Evolutionary conservation across 2,888 invertebrate species (phyloP), one percentile per base, ranked within the genome.

Genomic region (Chromoteleia sp.): DNA sequence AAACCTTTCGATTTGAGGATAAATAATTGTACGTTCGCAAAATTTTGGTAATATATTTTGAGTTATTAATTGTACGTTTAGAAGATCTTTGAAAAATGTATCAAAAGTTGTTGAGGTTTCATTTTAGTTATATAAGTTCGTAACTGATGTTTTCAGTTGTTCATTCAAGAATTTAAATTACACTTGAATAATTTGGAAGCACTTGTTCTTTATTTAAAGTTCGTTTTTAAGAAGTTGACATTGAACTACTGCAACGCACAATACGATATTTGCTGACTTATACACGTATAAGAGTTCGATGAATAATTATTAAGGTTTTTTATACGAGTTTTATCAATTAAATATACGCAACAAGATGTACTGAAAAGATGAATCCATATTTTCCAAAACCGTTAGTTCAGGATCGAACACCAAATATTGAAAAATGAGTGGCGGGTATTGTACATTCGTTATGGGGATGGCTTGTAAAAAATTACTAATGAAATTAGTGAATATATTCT

Each of bases 1-100:
- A 93, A 48, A 93, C 93, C 17, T 88, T 89, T 56, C 85, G 86
- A 25, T 88, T 88, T 39, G 88, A 89, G 36, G 87, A 89, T 3
- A 89, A 89, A 29, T 67, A 52, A 59, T 43, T 45, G 4, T 39
- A n/a, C 8, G 3, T 33, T 36, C n/a, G 5, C 33, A 8, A 2
- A 25, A 25, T 25, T 25, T 25, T 25, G 6, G n/a, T 50, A 19
- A 25, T 25, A 25, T 25, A 6, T 4, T 6, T 25, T 25, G 2
- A 4, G 25, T 25, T 33, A 33, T 33, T 33, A 33, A 33, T 33
- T 33, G 25, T 25, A 12, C 39, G 10, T 39, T 8, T 6, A 8
- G 10, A 39, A 39, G 12, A 14, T 3, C 1, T 39, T 43, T 17
- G 1, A 10, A 10, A 17, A 17, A 30, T 45, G 19, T n/a, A 6